Evolutionary conservation across 2,113 vertebrate species (phyloP).

Genomic region (Alexandromys fortis): DNA sequence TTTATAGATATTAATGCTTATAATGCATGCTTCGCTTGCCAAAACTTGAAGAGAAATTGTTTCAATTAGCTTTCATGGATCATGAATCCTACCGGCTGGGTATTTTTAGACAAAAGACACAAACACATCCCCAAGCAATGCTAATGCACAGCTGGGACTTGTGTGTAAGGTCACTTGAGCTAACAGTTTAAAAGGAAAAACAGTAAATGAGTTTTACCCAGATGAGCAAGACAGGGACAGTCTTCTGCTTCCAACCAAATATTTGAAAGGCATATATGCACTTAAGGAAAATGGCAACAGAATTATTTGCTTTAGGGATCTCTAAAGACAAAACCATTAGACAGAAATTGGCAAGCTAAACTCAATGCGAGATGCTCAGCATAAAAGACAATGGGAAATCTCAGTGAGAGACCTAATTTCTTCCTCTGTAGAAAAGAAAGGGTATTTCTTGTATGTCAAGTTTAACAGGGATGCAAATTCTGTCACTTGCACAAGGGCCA

Average conservation of each 20-base stretch:
- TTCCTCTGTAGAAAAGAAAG: constrained; percentile 47
- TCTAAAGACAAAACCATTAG: constrained; percentile 58
- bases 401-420: constrained; percentile 40
- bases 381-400: constrained; percentile 20
- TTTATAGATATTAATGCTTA: constrained; percentile 93
- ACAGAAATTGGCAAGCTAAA: constrained; percentile 9
- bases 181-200: constrained; percentile 85
- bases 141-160: constrained; percentile 88
- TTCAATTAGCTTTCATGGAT: constrained; percentile 93
- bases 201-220: constrained; percentile 84
- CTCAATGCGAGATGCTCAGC: constrained; percentile 58
- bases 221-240: constrained; percentile 79
- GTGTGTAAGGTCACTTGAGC: constrained; percentile 85
- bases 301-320: constrained; percentile 62
- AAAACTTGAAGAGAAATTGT: constrained; percentile 92
- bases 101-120: constrained; percentile 92
- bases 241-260: constrained; percentile 79
- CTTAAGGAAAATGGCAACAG: constrained; percentile 61
- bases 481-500: constrained; percentile 29
- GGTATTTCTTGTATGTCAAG: constrained; percentile 53
- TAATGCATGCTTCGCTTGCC: constrained; percentile 91
- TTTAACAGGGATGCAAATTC: constrained; percentile 64
- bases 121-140: constrained; percentile 90
- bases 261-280: constrained; percentile 76
- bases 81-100: constrained; percentile 87